These are phyloP conservation scores for Salvelinus namaycush DNA, from an alignment of 2,113 vertebrate species.

Conservation along the genomic window DNA sequence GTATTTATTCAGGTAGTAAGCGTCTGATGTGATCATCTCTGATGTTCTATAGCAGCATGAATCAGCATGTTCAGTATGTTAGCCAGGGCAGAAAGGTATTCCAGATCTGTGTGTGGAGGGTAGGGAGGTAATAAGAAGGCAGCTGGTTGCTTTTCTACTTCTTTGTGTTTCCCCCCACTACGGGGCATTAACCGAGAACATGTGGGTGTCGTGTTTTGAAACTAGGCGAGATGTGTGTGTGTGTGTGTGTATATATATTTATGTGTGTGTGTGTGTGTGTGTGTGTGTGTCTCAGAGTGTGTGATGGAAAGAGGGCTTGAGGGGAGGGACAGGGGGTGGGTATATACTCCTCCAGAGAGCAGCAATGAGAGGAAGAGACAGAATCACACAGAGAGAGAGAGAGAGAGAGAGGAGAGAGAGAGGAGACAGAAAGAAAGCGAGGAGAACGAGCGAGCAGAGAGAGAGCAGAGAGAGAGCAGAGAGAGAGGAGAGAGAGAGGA, in stretches of 20 bases:
- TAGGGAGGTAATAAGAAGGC: not conserved
- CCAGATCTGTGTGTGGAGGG: not conserved
- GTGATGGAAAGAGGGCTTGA: slow-evolving; percentile 43
- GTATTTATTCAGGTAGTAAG: too few relatives aligned
- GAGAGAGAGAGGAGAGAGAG: slow-evolving; percentile 38
- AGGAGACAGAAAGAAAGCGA: slow-evolving; percentile 11
- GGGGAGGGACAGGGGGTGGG: slow-evolving; percentile 5
- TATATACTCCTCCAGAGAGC: slow-evolving; percentile 22
- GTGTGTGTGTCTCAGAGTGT: slow-evolving; percentile 8
- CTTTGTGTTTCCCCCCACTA: slow-evolving; percentile 37
- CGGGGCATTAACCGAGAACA: slow-evolving; percentile 49
- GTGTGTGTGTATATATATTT: slow-evolving; percentile 19
- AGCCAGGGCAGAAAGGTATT: not conserved
- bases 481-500: too few relatives aligned
- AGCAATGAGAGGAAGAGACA: slow-evolving; percentile 25
- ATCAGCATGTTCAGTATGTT: not conserved
- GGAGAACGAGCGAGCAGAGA: too few relatives aligned
- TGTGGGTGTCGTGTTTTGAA: slow-evolving; percentile 50
- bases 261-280: not conserved
- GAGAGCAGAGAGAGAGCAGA: too few relatives aligned
- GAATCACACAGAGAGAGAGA: slow-evolving; percentile 33
- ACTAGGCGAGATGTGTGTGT: slow-evolving; percentile 36
- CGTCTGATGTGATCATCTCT: too few relatives aligned
- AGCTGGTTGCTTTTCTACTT: slow-evolving; percentile 9
- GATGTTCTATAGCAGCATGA: not conserved